phyloP scores from a whole-genome alignment of 2,888 invertebrate genomes.

The Psylliodes chrysocephalus region DNA sequence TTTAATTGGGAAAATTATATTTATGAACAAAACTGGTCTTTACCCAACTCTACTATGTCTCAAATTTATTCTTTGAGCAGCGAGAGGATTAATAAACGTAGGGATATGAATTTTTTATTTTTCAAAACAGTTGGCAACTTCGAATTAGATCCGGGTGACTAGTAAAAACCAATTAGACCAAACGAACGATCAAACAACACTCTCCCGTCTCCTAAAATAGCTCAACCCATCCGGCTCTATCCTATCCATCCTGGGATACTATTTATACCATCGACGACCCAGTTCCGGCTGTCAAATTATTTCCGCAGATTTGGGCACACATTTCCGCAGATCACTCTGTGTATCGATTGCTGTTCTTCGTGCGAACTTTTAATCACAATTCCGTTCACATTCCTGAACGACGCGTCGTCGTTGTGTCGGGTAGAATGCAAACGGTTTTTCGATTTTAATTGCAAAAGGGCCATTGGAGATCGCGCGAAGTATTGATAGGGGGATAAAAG shows the following conservation, averaged over 20 bases:
- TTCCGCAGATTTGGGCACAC: constrained; percentile 33
- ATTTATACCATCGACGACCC: constrained; percentile 39
- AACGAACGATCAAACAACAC: neutral
- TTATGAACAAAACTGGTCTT: too few species aligned
- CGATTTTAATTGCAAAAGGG: constrained; percentile 25
- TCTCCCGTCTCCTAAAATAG: neutral
- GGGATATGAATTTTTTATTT: neutral
- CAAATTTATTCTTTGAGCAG: too few species aligned
- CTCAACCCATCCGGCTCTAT: constrained; percentile 12
- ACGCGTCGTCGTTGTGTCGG: constrained; percentile 22
- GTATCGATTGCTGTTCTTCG: constrained; percentile 41
- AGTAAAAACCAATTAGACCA: neutral
- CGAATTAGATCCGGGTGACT: neutral
- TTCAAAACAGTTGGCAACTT: neutral
- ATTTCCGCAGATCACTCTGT: constrained; percentile 26
- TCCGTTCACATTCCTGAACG: constrained; percentile 22
- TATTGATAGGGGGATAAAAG: neutral
- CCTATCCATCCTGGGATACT: too few species aligned
- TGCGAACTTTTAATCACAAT: constrained; percentile 17
- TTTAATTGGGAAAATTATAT: too few species aligned
- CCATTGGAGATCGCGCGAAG: neutral
- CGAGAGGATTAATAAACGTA: too few species aligned
- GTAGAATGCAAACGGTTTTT: constrained; percentile 3
- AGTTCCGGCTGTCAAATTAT: constrained; percentile 36
- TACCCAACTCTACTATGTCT: too few species aligned